A percentile compares a stretch with the other conserved stretches of the same genome.
These are phyloP conservation scores for Drosophila sordidula DNA, from an alignment of 2,888 invertebrate genomes.

Conservation along the genomic window DNA sequence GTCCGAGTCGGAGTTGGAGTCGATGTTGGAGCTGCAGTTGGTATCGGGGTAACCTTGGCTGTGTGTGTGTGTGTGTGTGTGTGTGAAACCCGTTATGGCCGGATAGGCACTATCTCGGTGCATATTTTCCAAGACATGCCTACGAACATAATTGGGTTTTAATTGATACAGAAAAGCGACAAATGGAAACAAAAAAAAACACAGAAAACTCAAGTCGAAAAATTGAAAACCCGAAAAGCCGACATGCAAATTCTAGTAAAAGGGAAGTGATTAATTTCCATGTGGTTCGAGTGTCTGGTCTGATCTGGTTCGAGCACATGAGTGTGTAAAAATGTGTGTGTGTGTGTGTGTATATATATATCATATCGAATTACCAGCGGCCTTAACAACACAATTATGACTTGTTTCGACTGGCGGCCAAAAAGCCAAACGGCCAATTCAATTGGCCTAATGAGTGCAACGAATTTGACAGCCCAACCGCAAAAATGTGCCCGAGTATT, in stretches of 20 bases:
- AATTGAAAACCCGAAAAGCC: conserved; percentile 50
- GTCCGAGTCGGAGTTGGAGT: conserved; percentile 10
- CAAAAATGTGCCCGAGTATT: conserved; percentile 32
- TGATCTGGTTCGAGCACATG: conserved; percentile 18
- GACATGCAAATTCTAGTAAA: conserved; percentile 74
- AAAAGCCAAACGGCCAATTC: conserved; percentile 58
- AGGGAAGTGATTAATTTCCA: conserved; percentile 73
- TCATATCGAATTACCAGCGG: conserved; percentile 67
- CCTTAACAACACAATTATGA: conserved; percentile 77
- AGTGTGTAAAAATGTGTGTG: not conserved
- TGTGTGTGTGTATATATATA: conserved; percentile 14
- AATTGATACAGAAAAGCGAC: conserved; percentile 66
- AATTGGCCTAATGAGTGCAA: conserved; percentile 79
- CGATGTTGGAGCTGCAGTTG: conserved; percentile 16
- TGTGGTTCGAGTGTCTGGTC: conserved; percentile 21
- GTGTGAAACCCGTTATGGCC: conserved; percentile 67
- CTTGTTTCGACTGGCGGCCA: conserved; percentile 54
- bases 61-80: conserved; percentile 43
- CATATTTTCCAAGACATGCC: conserved; percentile 67
- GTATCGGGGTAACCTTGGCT: conserved; percentile 31
- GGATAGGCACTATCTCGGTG: conserved; percentile 63
- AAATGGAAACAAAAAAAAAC: conserved; percentile 23
- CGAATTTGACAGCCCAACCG: conserved; percentile 71
- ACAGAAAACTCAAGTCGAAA: conserved; percentile 10
- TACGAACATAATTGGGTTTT: conserved; percentile 65